Evolutionary conservation across 2,797 vertebrate species (phyloP).

Genomic region (Melanotaenia pygmaea): DNA sequence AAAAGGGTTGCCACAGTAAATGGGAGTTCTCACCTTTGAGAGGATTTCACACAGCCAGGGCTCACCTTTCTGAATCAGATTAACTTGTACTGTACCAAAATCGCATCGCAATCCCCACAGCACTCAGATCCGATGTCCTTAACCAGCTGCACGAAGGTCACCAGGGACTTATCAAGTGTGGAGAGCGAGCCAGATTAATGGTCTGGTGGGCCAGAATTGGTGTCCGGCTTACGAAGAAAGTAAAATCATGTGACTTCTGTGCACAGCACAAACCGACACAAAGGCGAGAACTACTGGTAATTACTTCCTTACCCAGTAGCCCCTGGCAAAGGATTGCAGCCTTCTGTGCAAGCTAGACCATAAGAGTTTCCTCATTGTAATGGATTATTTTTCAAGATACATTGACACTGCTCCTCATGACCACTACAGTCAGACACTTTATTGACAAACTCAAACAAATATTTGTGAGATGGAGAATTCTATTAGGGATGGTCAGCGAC

Average conservation of each 20-base stretch:
- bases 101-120: background rate
- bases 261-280: background rate
- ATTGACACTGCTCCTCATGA: too few relatives aligned
- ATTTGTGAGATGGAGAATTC: too few relatives aligned
- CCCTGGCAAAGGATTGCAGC: too few relatives aligned
- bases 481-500: too few relatives aligned
- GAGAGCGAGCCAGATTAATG: accelerated
- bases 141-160: background rate
- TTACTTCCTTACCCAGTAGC: background rate
- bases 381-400: too few relatives aligned
- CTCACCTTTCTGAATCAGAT: background rate
- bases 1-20: too few relatives aligned
- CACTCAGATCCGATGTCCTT: background rate
- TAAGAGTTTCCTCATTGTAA: too few relatives aligned
- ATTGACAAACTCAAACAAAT: too few relatives aligned
- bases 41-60: background rate
- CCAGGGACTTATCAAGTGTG: too few relatives aligned
- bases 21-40: too few relatives aligned
- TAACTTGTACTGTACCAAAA: background rate
- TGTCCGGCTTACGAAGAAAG: background rate
- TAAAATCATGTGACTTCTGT: conserved; percentile 17
- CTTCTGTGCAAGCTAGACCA: too few relatives aligned
- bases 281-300: background rate
- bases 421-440: too few relatives aligned
- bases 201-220: background rate